Base-by-base conservation (phyloP, 1,140 invertebrate species). In the Chlorops oryzae region DNA sequence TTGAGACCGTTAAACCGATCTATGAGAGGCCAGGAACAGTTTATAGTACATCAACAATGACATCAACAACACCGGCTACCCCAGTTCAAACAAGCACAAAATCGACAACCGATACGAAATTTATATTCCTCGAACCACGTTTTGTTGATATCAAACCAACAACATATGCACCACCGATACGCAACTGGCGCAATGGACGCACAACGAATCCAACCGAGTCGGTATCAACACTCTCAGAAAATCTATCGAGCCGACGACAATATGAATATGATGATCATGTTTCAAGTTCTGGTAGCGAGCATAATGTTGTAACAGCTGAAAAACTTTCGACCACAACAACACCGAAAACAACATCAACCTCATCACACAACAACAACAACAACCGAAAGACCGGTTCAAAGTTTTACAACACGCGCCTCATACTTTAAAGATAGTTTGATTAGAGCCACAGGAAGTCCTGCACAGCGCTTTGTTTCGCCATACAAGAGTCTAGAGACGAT, bases 401-500 rank as follows among this genome's bases (percentile, higher is more conserved):
- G 50, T 24, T 70, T 61, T 22, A 63, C 66, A 21, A 48, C 59
- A 1, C 62, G 70, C 6, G 50, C 63, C 3, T 56, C 45, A 22
- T 42, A 51, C 3, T 62, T 65, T 13, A 72, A 65, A 27, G 66
- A 72, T 21, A 62, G 47, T 13, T 24, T 65, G 0, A 70, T 54
- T 42, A 59, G 59, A 23, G 61, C 60, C 3, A 65, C 67, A 0
- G 56, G 57, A 12, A 58, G 52, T 18, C 58, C 65, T 3, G 49
- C 55, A n/a, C 47, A 54, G 32, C 58, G 60, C 7, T 69, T 67
- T 38, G 67, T 72, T 3, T 72, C 70, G 0, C 70, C 70, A 0
- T 72, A 69, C 28, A 70, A 70, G 27, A 72, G 70, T 22, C 52
- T 72, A 1, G 65, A 70, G 22, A 68, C 61, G 12, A 39, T 72